Evolutionary conservation across 2,113 vertebrate genomes (phyloP).

Genomic region (Cardinalis cardinalis): DNA sequence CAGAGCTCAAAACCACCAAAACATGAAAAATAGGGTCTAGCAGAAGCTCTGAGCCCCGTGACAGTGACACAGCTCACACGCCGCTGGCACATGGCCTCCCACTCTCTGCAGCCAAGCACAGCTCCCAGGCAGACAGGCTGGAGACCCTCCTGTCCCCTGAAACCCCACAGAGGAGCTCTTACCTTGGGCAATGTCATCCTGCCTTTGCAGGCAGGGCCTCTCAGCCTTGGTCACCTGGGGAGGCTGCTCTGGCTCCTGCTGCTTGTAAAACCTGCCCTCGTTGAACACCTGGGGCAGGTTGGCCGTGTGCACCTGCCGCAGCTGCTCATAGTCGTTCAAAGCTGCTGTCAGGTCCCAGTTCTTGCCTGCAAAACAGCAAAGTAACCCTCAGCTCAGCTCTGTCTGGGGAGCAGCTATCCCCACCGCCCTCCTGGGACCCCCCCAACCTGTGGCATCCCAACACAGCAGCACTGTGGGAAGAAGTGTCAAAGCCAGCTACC

Average conservation of each 20-base stretch:
- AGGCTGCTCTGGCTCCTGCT: constrained; percentile 77
- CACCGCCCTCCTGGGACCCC: not conserved
- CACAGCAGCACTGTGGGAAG: not conserved
- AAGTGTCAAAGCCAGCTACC: not conserved
- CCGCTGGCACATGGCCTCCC: not conserved
- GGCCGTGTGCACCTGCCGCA: constrained; percentile 92
- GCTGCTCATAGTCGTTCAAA: constrained; percentile 93
- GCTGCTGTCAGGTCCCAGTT: constrained; percentile 98
- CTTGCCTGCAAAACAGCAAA: constrained; percentile 80
- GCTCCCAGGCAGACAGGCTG: not conserved
- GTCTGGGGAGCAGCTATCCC: not conserved
- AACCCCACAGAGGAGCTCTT: not conserved
- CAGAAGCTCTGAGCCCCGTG: not conserved
- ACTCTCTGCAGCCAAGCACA: not conserved
- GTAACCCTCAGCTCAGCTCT: not conserved
- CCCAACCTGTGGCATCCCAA: not conserved
- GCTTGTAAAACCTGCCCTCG: constrained; percentile 86
- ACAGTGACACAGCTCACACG: not conserved
- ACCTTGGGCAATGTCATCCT: constrained; percentile 90
- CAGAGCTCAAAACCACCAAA: not conserved
- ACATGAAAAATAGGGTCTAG: rapidly evolving
- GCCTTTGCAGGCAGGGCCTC: constrained; percentile 81
- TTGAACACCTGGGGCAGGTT: constrained; percentile 94
- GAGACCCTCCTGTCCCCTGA: not conserved
- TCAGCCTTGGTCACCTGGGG: constrained; percentile 81